Evolutionary conservation across 2,888 invertebrate species (phyloP), one percentile per base, ranked within the genome.

Genomic region (Orgyia antiqua): DNA sequence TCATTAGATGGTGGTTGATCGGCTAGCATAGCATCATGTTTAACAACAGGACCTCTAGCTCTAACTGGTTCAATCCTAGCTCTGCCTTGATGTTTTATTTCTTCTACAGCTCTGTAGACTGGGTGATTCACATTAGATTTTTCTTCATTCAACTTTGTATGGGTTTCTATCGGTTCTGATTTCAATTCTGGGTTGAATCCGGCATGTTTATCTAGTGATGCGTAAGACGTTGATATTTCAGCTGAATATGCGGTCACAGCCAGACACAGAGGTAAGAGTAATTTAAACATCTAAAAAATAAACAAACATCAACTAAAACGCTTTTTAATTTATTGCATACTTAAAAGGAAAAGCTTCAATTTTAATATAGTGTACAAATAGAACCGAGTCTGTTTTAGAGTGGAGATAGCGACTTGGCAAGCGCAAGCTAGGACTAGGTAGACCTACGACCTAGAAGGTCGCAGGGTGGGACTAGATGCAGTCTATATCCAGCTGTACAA

Each of bases 1-100:
- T 77, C 80, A 18, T 68, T 55, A 1, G 58, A 30, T 12, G 33
- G 39, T 2, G 79, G 71, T 35, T 79, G 75, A 36, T 86, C 84
- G 11, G 77, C 68, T 10, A 84, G 33, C 82, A 84, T 82, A n/a
- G 58, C 47, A 17, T 78, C 79, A 47, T 80, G 70, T 32, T 72
- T 77, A 2, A 73, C 63, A 10, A 72, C 60, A 2, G 73, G 64
- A 4, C 68, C 70, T 9, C 39, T 48, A 1, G 79, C 44, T 29
- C 63, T 68, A 1, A 78, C 75, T 27, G 73, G 74, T 41, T 73
- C 67, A 18, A 78, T 67, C 34, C 68, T 66, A 0, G 68, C 74
- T 32, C 82, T 58, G 8, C 68, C 74, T 46, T 68, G 67, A 31
- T 58, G 55, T 10, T 36, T 65, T 4, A 49, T 48, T 17, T 70